Evolutionary conservation across 2,888 invertebrate genomes (phyloP).

Genomic region (Seladonia tumulorum): DNA sequence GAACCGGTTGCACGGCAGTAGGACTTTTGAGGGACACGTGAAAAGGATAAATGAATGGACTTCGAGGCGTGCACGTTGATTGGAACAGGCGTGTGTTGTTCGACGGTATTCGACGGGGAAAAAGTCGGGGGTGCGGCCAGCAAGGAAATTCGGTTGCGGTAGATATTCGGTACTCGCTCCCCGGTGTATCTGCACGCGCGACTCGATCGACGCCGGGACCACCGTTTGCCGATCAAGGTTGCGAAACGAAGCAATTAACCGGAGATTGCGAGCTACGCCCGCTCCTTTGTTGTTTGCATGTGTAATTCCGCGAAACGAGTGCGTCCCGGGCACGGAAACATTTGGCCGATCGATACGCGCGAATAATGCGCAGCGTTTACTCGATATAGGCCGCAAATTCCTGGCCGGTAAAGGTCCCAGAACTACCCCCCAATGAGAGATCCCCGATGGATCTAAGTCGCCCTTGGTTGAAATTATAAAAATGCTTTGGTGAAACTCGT

Average conservation of each 20-base stretch:
- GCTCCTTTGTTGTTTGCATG: not conserved
- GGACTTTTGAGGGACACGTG: conserved; percentile 44
- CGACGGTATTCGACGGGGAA: not conserved
- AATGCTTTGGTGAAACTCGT: too few species aligned
- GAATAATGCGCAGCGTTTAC: not conserved
- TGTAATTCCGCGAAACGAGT: not conserved
- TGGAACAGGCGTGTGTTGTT: conserved; percentile 40
- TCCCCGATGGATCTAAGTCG: too few species aligned
- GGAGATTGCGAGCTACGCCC: not conserved
- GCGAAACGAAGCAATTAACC: not conserved
- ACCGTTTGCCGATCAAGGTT: not conserved
- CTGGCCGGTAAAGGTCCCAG: too few species aligned
- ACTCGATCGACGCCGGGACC: not conserved
- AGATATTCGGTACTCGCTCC: not conserved
- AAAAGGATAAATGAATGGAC: conserved; percentile 59
- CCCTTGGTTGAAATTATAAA: too few species aligned
- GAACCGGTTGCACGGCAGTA: conserved; percentile 37
- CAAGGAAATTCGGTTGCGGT: conserved; percentile 1
- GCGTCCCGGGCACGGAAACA: not conserved
- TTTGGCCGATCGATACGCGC: not conserved
- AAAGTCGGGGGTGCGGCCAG: not conserved
- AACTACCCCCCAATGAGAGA: too few species aligned
- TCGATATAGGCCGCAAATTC: too few species aligned
- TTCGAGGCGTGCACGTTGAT: conserved; percentile 44
- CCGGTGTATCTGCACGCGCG: not conserved